These are phyloP conservation scores for Xyrichtys novacula DNA, from an alignment of 2,797 vertebrate species.

Conservation along the genomic window DNA sequence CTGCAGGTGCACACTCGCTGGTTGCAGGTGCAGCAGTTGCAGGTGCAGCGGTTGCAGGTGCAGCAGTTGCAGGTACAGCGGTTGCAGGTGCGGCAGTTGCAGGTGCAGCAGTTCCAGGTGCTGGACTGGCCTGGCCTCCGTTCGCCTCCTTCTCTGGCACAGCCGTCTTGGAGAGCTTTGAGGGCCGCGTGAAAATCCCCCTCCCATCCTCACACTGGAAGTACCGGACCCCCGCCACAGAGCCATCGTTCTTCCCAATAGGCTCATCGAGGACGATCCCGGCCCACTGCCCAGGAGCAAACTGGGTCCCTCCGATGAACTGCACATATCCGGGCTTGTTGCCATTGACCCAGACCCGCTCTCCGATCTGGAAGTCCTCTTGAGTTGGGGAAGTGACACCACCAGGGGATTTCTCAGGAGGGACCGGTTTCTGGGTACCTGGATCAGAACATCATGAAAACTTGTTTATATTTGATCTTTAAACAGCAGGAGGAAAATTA, in stretches of 20 bases:
- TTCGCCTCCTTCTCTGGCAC: constrained; percentile 88
- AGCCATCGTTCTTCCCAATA: constrained; percentile 96
- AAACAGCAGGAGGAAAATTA: too few relatives aligned
- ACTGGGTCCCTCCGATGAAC: constrained; percentile 94
- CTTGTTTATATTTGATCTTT: background rate
- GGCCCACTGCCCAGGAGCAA: constrained; percentile 97
- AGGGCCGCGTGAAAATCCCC: constrained; percentile 86
- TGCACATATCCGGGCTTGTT: constrained; percentile 94
- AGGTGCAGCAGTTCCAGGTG: constrained; percentile 55
- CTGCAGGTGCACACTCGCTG: constrained; percentile 26
- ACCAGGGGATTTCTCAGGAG: constrained; percentile 74
- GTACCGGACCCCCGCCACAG: constrained; percentile 91
- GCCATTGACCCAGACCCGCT: constrained; percentile 97
- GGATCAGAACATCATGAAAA: constrained; percentile 17
- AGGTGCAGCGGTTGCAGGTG: background rate
- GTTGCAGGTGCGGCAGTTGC: background rate
- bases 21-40: background rate
- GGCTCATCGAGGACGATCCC: constrained; percentile 94
- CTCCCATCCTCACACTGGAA: constrained; percentile 84
- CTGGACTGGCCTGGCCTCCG: constrained; percentile 78
- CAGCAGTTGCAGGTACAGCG: constrained; percentile 6
- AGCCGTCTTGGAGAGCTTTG: constrained; percentile 77
- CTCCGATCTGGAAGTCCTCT: constrained; percentile 91
- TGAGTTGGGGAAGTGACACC: constrained; percentile 74
- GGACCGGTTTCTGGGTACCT: constrained; percentile 84